phyloP scores from a whole-genome alignment of 2,113 vertebrate species.

The Odocoileus virginianus region DNA sequence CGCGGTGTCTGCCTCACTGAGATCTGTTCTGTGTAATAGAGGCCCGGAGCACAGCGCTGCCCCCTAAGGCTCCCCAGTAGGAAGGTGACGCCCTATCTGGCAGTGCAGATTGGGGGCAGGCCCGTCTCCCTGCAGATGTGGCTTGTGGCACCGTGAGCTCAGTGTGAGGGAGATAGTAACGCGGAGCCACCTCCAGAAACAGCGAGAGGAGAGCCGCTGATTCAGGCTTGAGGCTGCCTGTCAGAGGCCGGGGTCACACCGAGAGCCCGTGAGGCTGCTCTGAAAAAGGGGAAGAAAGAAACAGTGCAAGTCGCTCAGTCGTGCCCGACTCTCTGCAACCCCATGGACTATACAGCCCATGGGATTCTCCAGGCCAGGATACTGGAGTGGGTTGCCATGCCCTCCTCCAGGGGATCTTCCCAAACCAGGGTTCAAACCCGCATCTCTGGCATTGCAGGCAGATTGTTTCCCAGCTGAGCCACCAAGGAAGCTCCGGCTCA shows the following conservation, averaged over 20 bases:
- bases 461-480: not conserved
- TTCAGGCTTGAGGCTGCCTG: fast-evolving
- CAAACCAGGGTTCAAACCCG: not conserved
- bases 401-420: not conserved
- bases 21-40: not conserved
- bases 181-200: not conserved
- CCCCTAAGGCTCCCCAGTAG: not conserved
- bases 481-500: not conserved
- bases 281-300: not conserved
- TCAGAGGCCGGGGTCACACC: not conserved
- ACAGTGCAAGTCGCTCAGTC: not conserved
- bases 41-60: not conserved
- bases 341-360: fast-evolving
- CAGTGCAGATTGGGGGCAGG: fast-evolving
- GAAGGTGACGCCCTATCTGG: fast-evolving
- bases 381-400: not conserved
- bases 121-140: not conserved
- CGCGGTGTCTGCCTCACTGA: fast-evolving
- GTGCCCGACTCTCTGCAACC: not conserved
- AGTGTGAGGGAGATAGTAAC: not conserved
- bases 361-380: not conserved
- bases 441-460: fast-evolving
- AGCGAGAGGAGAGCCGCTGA: not conserved
- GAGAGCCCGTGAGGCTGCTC: too few species aligned
- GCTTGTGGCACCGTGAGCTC: too few species aligned